Percentiles rank a stretch among this genome's conserved stretches.
These are phyloP conservation scores for Macrostomum lignano DNA, from an alignment of 1,140 invertebrate species.

Conservation along the genomic window DNA sequence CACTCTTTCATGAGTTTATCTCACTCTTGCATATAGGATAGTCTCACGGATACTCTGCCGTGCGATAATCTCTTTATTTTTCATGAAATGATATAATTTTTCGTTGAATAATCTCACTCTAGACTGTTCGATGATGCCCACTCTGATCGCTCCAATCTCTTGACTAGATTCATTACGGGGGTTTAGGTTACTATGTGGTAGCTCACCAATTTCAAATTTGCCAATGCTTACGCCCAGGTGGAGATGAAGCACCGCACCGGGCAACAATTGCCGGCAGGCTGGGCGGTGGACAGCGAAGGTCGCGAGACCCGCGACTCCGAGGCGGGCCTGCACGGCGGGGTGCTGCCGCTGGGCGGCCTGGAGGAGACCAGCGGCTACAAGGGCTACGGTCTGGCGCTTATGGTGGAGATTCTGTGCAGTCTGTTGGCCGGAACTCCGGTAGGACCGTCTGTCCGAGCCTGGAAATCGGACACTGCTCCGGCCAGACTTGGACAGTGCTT, in stretches of 20 bases:
- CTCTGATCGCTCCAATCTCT: no score
- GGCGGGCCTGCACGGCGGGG: slow-evolving; percentile 40
- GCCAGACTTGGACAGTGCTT: slow-evolving; percentile 51
- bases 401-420: slow-evolving; percentile 44
- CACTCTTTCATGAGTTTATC: no score
- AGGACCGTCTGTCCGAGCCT: slow-evolving; percentile 38
- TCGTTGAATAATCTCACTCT: no score
- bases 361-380: slow-evolving; percentile 49
- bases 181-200: background rate
- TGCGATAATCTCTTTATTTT: no score
- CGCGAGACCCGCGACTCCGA: slow-evolving; percentile 36
- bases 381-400: slow-evolving; percentile 51
- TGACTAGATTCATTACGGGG: no score
- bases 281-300: slow-evolving; percentile 48
- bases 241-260: slow-evolving; percentile 47
- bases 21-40: no score
- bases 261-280: slow-evolving; percentile 43
- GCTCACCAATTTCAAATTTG: background rate
- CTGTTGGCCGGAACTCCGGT: slow-evolving; percentile 27
- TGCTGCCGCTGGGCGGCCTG: slow-evolving; percentile 65
- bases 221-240: no score
- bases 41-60: no score
- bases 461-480: no score
- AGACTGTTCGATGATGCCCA: no score
- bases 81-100: no score